phyloP scores from a whole-genome alignment of 2,797 vertebrate genomes.

The Perodicticus potto region DNA sequence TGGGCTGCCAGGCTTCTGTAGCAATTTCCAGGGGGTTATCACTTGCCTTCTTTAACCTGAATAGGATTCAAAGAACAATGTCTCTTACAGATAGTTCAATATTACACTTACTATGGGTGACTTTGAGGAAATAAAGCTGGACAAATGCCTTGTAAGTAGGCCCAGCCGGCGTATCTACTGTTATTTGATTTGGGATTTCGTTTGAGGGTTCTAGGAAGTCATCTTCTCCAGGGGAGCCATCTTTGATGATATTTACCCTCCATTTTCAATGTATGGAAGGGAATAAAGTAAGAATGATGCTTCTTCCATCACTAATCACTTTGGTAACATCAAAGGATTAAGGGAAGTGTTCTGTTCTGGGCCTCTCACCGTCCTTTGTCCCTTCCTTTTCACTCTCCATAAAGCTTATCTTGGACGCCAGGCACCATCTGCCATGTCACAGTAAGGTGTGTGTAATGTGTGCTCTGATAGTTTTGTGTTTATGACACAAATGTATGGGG shows the following conservation, averaged over 20 bases:
- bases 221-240: neutral
- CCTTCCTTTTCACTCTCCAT: conserved; percentile 75
- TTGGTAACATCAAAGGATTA: conserved; percentile 79
- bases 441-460: conserved; percentile 76
- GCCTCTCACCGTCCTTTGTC: conserved; percentile 69
- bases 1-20: neutral
- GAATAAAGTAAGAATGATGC: neutral
- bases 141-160: neutral
- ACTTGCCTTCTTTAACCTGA: conserved; percentile 37
- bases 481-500: conserved; percentile 52
- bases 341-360: conserved; percentile 45
- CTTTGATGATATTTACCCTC: neutral
- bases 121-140: conserved; percentile 45
- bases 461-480: conserved; percentile 71
- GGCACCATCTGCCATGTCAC: conserved; percentile 75
- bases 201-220: neutral
- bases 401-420: conserved; percentile 81
- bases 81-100: neutral
- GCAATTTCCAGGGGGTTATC: conserved; percentile 4
- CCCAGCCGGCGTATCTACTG: neutral
- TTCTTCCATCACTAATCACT: conserved; percentile 72
- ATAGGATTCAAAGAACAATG: conserved; percentile 28
- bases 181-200: conserved; percentile 21
- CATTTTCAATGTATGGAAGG: neutral
- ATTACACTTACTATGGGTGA: neutral